These are phyloP conservation scores for Archips crataeganus DNA, from an alignment of 2,888 invertebrate genomes.

Conservation along the genomic window DNA sequence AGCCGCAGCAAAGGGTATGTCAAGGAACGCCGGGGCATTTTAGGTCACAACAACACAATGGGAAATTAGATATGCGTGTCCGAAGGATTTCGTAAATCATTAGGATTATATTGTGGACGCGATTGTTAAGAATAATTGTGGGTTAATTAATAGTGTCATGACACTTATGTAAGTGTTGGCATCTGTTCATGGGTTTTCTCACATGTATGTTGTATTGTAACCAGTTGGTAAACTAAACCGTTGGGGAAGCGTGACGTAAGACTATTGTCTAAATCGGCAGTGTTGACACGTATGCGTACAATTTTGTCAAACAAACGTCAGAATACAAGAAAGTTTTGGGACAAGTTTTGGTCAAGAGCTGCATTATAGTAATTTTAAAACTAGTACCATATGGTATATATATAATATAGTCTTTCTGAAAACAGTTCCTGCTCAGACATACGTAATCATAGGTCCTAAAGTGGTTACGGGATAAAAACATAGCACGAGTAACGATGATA, in stretches of 20 bases:
- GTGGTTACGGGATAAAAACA: slow-evolving; percentile 36
- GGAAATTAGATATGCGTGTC: slow-evolving; percentile 38
- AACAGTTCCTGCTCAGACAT: slow-evolving; percentile 13
- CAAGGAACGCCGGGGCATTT: slow-evolving; percentile 62
- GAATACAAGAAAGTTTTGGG: slow-evolving; percentile 3
- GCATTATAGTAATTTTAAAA: background rate
- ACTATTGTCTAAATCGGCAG: slow-evolving; percentile 36
- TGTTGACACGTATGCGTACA: slow-evolving; percentile 34
- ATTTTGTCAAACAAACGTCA: slow-evolving; percentile 23
- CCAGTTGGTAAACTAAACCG: slow-evolving; percentile 38
- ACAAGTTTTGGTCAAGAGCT: background rate
- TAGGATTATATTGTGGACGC: slow-evolving; percentile 19
- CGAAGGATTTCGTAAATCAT: slow-evolving; percentile 26
- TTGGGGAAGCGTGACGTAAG: slow-evolving; percentile 41
- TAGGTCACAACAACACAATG: slow-evolving; percentile 60
- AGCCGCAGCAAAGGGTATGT: slow-evolving; percentile 69
- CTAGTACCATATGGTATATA: background rate
- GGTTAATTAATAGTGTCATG: slow-evolving; percentile 29
- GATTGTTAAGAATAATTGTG: slow-evolving; percentile 19
- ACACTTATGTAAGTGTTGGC: slow-evolving; percentile 9
- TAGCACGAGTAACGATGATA: slow-evolving; percentile 29
- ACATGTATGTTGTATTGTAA: slow-evolving; percentile 40
- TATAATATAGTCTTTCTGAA: background rate
- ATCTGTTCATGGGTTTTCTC: slow-evolving; percentile 41
- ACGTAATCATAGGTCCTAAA: slow-evolving; percentile 25